Base-by-base conservation (phyloP, 2,113 vertebrate species). In the Rhinoptilus africanus region DNA sequence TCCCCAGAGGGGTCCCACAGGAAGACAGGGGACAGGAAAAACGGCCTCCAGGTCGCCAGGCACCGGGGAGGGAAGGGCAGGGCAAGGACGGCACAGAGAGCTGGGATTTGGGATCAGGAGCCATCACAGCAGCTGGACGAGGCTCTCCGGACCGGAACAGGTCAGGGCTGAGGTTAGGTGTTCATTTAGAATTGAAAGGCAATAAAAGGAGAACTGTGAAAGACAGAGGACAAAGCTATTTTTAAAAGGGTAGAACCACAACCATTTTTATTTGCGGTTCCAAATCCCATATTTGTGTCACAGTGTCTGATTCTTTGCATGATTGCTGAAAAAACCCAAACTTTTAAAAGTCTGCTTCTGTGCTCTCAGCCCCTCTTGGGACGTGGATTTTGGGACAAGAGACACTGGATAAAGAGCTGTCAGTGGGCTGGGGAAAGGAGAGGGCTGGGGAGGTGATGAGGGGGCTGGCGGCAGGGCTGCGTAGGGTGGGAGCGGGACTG, bases 201-300 rank as follows among this genome's bases (percentile, higher is more conserved):
- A 97, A 94, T 92, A 95, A 95, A 96, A 91, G 92, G 81, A 95
- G 69, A 95, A 83, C 82, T 92, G 94, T 93, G 86, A 92, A 85
- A 74, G 73, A 89, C 84, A 89, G 57, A 75, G 95, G 96, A 97
- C 95, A 97, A 94, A 95, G 88, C 93, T 97, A 97, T 97, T 97
- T 97, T 96, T 97, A 92, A 93, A 95, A 90, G 71, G 89, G 80
- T 72, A 96, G 90, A 96, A 95, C 96, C 96, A 89, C 95, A 95
- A 85, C 97, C 86, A 28, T 88, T 95, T 97, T 95, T 95, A 95
- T 93, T 95, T 94, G 97, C 8, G 95, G 97, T 85, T 91, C 87
- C 75, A 84, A 95, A 94, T 90, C 95, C 96, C 1, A 1, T 93
- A 95, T 96, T 97, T 95, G 87, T 97, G 95, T 95, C 96, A 97